A percentile compares a stretch with the other conserved stretches of the same genome.
phyloP scores from a whole-genome alignment of 2,113 vertebrate species.

The Tyrannus savana region DNA sequence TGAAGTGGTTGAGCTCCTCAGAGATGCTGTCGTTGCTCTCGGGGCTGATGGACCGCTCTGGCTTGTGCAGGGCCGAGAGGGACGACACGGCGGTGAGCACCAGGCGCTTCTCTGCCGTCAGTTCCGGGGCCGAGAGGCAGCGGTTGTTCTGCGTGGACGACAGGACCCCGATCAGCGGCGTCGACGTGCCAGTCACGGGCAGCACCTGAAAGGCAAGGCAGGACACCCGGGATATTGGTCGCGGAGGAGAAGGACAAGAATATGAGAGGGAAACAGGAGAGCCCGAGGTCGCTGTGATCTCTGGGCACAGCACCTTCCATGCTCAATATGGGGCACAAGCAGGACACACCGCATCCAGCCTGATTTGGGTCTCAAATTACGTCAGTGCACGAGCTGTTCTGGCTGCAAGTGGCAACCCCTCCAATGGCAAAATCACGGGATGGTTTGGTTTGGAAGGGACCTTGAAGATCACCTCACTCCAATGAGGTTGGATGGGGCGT shows the following conservation, averaged over 20 bases:
- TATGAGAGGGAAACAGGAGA: fast-evolving
- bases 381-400: neutral
- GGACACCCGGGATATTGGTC: neutral
- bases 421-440: fast-evolving
- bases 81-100: constrained; percentile 67
- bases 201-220: constrained; percentile 63
- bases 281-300: fast-evolving
- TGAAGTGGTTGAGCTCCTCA: constrained; percentile 96
- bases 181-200: constrained; percentile 33
- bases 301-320: fast-evolving
- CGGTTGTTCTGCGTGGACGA: constrained; percentile 90
- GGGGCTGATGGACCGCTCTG: constrained; percentile 90
- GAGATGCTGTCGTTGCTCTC: constrained; percentile 99
- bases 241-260: fast-evolving
- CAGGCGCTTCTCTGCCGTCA: constrained; percentile 79
- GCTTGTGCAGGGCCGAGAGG: constrained; percentile 67
- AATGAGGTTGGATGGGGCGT: neutral
- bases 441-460: neutral
- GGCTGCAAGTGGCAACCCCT: neutral
- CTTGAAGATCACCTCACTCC: neutral
- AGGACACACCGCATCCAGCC: fast-evolving
- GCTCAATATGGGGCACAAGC: fast-evolving
- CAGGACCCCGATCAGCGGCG: constrained; percentile 84
- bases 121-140: constrained; percentile 85
- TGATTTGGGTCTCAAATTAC: fast-evolving